Evolutionary conservation across 2,888 invertebrate genomes (phyloP).

Genomic region (Capitulum mitella): DNA sequence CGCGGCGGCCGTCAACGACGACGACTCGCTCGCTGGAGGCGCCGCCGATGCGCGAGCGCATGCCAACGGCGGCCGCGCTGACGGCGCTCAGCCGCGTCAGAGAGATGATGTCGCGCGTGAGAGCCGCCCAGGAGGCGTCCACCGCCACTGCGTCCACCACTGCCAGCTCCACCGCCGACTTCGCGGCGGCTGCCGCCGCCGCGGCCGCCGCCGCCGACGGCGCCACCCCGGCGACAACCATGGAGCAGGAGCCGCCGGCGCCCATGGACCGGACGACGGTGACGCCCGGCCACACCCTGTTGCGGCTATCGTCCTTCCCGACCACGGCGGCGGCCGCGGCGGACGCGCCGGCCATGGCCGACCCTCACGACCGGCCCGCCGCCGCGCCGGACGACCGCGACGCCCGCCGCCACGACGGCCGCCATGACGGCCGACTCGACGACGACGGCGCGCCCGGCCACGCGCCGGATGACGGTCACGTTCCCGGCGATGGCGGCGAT

Average conservation of each 20-base stretch:
- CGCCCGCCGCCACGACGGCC: neutral
- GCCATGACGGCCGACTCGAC: neutral
- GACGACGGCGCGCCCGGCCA: neutral
- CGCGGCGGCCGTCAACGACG: slow-evolving; percentile 14
- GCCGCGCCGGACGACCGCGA: neutral
- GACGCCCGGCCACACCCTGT: slow-evolving; percentile 19
- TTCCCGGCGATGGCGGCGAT: neutral
- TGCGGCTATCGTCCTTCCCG: slow-evolving; percentile 27
- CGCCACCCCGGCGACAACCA: too few species aligned
- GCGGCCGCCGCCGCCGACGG: too few species aligned
- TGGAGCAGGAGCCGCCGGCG: neutral
- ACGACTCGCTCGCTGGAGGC: slow-evolving; percentile 22
- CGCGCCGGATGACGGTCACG: neutral
- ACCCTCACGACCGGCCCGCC: too few species aligned
- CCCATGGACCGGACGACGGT: neutral
- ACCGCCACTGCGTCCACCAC: slow-evolving; percentile 26
- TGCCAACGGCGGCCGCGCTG: neutral
- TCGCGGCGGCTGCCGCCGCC: neutral
- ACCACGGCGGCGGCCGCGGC: neutral
- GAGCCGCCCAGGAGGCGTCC: slow-evolving; percentile 30
- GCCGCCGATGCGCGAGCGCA: slow-evolving; percentile 22
- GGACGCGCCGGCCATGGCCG: neutral
- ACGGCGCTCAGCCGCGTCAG: slow-evolving; percentile 27
- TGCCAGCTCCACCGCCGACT: slow-evolving; percentile 4
- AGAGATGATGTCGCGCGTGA: slow-evolving; percentile 28